These are phyloP conservation scores for Cryptocheilus praepositus DNA, from an alignment of 2,888 invertebrate genomes.

Conservation along the genomic window DNA sequence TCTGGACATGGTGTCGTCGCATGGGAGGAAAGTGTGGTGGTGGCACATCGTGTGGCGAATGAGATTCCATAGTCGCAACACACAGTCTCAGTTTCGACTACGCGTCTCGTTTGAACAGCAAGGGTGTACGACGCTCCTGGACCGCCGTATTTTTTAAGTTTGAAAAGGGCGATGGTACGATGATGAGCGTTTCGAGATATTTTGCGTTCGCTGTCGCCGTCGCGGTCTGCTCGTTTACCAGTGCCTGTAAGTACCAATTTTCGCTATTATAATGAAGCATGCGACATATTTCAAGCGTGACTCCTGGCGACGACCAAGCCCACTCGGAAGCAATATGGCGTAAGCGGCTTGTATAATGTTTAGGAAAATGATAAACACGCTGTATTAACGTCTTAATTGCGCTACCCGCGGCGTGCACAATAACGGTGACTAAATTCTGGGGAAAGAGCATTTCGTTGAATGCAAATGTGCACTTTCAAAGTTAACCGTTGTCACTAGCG, in stretches of 20 bases:
- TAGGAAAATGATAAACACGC: not conserved
- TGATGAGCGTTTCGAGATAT: slow-evolving; percentile 56
- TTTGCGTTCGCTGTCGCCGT: slow-evolving; percentile 55
- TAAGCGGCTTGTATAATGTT: slow-evolving; percentile 8
- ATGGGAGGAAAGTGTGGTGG: too few relatives aligned
- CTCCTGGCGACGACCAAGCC: slow-evolving; percentile 59
- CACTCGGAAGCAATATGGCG: slow-evolving; percentile 63
- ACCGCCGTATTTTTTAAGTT: slow-evolving; percentile 3
- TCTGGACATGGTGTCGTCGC: too few relatives aligned
- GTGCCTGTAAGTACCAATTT: slow-evolving; percentile 60
- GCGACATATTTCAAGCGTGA: slow-evolving; percentile 42
- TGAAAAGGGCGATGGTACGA: slow-evolving; percentile 61
- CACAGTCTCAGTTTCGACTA: slow-evolving; percentile 28
- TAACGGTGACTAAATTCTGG: too few relatives aligned
- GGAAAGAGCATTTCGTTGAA: slow-evolving; percentile 4
- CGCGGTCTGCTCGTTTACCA: slow-evolving; percentile 44
- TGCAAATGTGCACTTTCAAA: not conserved
- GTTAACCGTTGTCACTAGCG: not conserved
- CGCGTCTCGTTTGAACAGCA: slow-evolving; percentile 28
- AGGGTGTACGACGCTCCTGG: slow-evolving; percentile 17
- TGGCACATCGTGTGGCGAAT: too few relatives aligned
- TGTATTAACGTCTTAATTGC: not conserved
- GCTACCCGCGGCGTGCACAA: too few relatives aligned
- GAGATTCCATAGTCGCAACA: not conserved
- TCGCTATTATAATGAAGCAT: not conserved